Evolutionary conservation across 2,888 invertebrate genomes (phyloP).

Genomic region (Drosophila subquinaria): DNA sequence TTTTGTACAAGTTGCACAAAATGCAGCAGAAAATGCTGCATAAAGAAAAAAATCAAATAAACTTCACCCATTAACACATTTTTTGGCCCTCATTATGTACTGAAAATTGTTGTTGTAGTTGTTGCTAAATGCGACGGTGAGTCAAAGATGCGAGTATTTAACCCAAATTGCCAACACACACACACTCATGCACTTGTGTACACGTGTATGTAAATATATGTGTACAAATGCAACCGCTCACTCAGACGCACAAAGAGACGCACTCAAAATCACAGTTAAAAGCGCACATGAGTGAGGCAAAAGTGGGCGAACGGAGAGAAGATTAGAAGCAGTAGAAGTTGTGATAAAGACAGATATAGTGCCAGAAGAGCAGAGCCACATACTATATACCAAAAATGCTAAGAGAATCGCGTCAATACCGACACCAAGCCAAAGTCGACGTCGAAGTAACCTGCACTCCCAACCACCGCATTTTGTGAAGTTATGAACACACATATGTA

Average conservation of each 20-base stretch:
- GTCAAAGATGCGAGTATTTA: constrained; percentile 46
- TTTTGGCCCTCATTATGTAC: constrained; percentile 42
- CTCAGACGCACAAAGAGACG: neutral
- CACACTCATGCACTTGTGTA: neutral
- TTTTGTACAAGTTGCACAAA: constrained; percentile 22
- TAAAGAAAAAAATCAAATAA: constrained; percentile 52
- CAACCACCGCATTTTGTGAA: constrained; percentile 3
- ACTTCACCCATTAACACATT: constrained; percentile 78
- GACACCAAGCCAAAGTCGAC: neutral
- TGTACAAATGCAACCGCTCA: neutral
- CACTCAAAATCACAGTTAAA: constrained; percentile 9
- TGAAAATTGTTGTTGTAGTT: constrained; percentile 20
- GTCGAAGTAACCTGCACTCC: neutral
- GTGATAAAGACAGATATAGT: constrained; percentile 4
- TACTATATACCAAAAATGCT: constrained; percentile 1
- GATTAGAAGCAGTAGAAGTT: constrained; percentile 23
- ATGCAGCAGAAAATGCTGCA: constrained; percentile 36
- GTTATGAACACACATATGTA: constrained; percentile 9
- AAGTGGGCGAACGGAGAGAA: neutral
- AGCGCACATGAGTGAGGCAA: constrained; percentile 36
- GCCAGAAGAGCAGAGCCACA: constrained; percentile 16
- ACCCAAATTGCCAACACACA: constrained; percentile 57
- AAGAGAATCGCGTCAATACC: constrained; percentile 4
- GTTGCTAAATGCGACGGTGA: neutral
- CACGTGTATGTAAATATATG: too few species aligned